Evolutionary conservation across 2,797 vertebrate genomes (phyloP), one percentile per base, ranked within the genome.

Genomic region (Sebastiscus albofasciatus): DNA sequence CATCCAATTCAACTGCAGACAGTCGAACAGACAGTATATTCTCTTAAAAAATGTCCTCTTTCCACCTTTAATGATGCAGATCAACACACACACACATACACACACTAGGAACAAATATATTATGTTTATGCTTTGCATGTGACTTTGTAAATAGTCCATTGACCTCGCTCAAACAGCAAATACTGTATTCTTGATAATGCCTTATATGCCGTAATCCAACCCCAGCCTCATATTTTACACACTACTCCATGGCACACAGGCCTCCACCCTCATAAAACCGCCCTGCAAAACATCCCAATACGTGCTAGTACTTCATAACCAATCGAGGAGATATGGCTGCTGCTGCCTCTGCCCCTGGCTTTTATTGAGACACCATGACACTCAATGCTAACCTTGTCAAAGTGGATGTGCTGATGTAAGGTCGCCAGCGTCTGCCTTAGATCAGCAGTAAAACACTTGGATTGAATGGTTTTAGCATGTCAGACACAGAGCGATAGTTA

Each of bases 351-450:
- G 58, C 74, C 84, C 71, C 77, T 83, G 76, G 72, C 55, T 81
- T 89, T 90, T 89, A 88, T 80, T 84, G 56, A 82, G 62, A 82
- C 64, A 52, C 62, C 12, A 52, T 61, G 74, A 84, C 67, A 75
- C 66, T 86, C 24, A 6, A 34, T 82, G 73, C 59, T 75, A 74
- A 88, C 83, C 83, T 85, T 82, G 75, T 90, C 80, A 70, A 36
- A 72, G 60, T 29, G 20, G 8, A 61, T 82, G 55, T 75, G 71
- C 66, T 77, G 55, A 58, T 71, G 67, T 80, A 71, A 85, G 84
- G 81, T 88, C 83, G 86, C 36, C 16, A 58, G 22, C 5, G 22
- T 70, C 67, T 58, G 65, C 34, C 9, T 72, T 59, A 58, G 26
- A 83, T 81, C 66, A 73, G 70, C 71, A 79, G 46, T 65, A 76